Percentiles rank a stretch among this genome's conserved stretches.
Conservation (phyloP, 2,797 vertebrate species). For the Acanthurus lineatus region DNA sequence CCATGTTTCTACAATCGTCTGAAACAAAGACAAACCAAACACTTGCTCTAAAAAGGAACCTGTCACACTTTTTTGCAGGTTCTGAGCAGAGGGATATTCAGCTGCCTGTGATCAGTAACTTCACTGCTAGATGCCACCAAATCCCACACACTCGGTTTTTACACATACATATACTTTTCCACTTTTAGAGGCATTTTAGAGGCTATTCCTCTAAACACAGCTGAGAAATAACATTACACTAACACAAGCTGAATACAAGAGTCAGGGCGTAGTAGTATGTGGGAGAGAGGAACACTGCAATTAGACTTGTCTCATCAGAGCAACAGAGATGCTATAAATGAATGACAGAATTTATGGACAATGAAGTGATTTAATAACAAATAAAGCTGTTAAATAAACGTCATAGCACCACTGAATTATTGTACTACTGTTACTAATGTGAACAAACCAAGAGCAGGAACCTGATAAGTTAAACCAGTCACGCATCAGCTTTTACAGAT, state of each 20-base stretch:
- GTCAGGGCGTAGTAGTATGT: neutral
- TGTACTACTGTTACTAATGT: neutral
- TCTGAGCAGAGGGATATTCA: too few species aligned
- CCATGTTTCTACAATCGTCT: too few species aligned
- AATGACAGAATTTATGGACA: neutral
- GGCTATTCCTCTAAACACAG: neutral
- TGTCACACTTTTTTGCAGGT: too few species aligned
- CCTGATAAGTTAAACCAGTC: neutral
- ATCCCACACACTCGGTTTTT: neutral
- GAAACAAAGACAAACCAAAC: too few species aligned
- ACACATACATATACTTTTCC: neutral
- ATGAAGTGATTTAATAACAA: too few species aligned
- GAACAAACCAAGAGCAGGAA: neutral
- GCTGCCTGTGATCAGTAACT: too few species aligned
- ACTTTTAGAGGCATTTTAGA: neutral
- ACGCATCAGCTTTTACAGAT: neutral
- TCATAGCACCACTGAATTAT: too few species aligned
- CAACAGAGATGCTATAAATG: neutral
- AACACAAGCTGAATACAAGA: neutral
- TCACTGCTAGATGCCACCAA: too few species aligned
- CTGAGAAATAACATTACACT: neutral
- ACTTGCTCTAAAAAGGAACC: too few species aligned
- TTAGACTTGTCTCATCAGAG: neutral
- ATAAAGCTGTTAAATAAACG: too few species aligned
- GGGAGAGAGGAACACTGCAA: too few species aligned